Evolutionary conservation across 2,888 invertebrate species (phyloP), one percentile per base, ranked within the genome.

Genomic region (Hemithea aestivaria): DNA sequence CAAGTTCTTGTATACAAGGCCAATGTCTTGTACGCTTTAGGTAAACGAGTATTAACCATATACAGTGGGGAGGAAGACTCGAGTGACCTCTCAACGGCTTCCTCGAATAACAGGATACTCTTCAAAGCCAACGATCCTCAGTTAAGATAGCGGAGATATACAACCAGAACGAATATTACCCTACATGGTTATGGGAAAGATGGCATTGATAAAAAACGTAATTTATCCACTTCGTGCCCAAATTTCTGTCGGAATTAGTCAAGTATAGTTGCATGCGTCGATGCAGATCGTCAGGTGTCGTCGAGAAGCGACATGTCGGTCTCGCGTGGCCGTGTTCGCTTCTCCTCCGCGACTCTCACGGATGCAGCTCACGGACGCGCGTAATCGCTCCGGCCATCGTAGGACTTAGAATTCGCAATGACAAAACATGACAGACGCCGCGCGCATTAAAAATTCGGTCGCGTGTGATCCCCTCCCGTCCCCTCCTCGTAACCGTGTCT

Each of bases 401-500:
- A 40, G 35, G 40, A 27, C 58, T 66, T 65, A 58, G 62, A 60
- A 71, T 69, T 68, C 71, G 62, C 61, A 56, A 60, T 63, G 66
- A 71, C 65, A n/a, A 54, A 58, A 66, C 62, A 66, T 66, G 54
- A 69, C 47, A 76, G 60, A 58, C 60, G 66, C 75, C 75, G 76
- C 71, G 62, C 61, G 64, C 36, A 66, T 64, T 62, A 53, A 45
- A 53, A 45, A 66, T 69, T 68, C 69, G 75, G 67, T 66, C 75
- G 75, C 66, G 77, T 66, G 62, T 60, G 61, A 58, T 66, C 60
- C 57, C 56, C 62, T 60, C 61, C 62, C 66, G 62, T 40, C 58
- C 91, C 35, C 95, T 77, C 94, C 94, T 76, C 80, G 80, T 85
- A 80, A 84, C 83, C 71, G 78, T 81, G 74, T 5, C 72, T 80